Evolutionary conservation across 1,140 invertebrate genomes (phyloP), one percentile per base, ranked within the genome.

Genomic region (Rhopalosiphum maidis): DNA sequence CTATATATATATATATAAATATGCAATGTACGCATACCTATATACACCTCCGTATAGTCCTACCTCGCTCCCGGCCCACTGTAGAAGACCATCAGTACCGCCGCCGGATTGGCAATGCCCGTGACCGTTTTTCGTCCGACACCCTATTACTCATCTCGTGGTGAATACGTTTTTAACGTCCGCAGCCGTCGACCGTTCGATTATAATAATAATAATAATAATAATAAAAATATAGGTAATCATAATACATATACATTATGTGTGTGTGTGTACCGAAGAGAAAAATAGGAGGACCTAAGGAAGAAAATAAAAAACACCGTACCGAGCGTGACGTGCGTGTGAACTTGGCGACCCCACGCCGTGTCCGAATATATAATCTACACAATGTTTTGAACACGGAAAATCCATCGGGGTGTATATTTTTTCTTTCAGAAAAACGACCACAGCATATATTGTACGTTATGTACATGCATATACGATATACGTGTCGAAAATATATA

Each of bases 121-220:
- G 48, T 89, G 88, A 89, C 88, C 51, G 88, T 89, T 55, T 55
- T 89, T 55, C 88, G 51, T 89, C 88, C 35, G 35, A 89, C 88
- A 89, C 88, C 88, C 88, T 89, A 89, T 89, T 89, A 89, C 51
- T 89, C 88, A 89, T 89, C 88, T 89, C 51, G 88, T 55, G 48
- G 88, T 89, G 48, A 41, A 89, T 55, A 54, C 51, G 51, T 89
- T 89, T 55, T 89, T 55, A 89, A 89, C 88, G 51, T 89, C 48
- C 87, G n/a, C 87, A 23, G 48, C 46, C n/a, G 48, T 35, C 87
- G 48, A 48, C 25, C 46, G 86, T 87, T 89, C 88, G 51, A 89
- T 89, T 89, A 88, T 15, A 54, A n/a, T 37, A 37, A 37, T 37
- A 55, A 89, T 68, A 60, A 60, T 25, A 30, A 55, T 60, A 30